Evolutionary conservation across 2,888 invertebrate genomes (phyloP), one percentile per base, ranked within the genome.

Genomic region (Eudemis profundana): DNA sequence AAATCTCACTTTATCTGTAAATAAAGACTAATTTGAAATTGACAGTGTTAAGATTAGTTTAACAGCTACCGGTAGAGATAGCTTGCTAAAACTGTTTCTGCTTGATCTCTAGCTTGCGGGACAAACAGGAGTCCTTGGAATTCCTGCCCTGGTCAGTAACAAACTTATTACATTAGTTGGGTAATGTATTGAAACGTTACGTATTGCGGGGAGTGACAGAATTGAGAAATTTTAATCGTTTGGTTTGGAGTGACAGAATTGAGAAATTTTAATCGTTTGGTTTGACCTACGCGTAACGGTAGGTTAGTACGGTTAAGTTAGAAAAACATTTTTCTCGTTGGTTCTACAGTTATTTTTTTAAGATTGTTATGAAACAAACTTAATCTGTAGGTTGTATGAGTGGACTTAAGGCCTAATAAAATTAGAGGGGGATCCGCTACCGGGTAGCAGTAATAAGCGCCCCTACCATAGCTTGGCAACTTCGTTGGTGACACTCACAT

Each of bases 81-180:
- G 77, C 79, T 78, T 86, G 86, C 89, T 89, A 53, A 61, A 59
- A 44, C 42, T 46, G 46, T 60, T 51, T 60, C 53, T 90, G 85
- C 79, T 90, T 90, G 90, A 89, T 93, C 92, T 89, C 92, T 94
- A 95, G 95, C 95, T 95, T 94, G 93, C 94, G 95, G 95, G 95
- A 95, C 94, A 95, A 95, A 93, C 94, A 93, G 93, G 95, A 95
- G 88, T 93, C 94, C 87, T 94, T 95, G 94, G 95, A 95, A 91
- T 95, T 94, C 93, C 94, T 95, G 89, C 95, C 95, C 94, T 95
- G 95, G 95, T 95, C 95, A 95, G 95, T 95, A 95, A 93, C 82
- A 81, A 84, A 85, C 79, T 83, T 84, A 81, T 83, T 84, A 82
- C 73, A 73, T 81, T 87, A 84, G 84, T 73, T 78, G 72, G 78